Percentiles rank a stretch among this genome's conserved stretches.
These are phyloP conservation scores for Polyommatus iphigenia DNA, from an alignment of 2,888 invertebrate species.

Conservation along the genomic window DNA sequence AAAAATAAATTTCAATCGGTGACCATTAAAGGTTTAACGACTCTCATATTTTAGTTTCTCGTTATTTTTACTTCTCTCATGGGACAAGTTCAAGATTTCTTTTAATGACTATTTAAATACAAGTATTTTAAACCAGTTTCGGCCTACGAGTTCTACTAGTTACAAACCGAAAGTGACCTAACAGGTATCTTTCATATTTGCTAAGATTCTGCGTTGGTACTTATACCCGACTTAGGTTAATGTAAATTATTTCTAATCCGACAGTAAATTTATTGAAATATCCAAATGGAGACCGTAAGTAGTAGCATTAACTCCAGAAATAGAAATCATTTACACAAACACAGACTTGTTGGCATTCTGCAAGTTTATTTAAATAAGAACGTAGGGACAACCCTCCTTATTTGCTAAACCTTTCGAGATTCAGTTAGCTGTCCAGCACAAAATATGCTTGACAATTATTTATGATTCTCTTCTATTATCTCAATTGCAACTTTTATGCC, in stretches of 20 bases:
- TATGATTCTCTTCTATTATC: neutral
- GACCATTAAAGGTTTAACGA: neutral
- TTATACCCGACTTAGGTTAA: neutral
- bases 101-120: conserved; percentile 22
- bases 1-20: conserved; percentile 1
- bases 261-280: conserved; percentile 6
- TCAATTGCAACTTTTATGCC: neutral
- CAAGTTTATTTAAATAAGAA: conserved; percentile 12
- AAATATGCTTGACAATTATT: neutral
- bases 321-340: conserved; percentile 15
- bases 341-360: conserved; percentile 14
- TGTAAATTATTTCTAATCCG: neutral
- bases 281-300: conserved; percentile 2
- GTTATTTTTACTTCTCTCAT: conserved; percentile 13
- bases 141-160: neutral
- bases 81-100: conserved; percentile 25
- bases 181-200: neutral
- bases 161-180: neutral
- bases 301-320: conserved; percentile 10
- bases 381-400: neutral
- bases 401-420: neutral
- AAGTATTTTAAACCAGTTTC: conserved; percentile 19
- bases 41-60: conserved; percentile 13
- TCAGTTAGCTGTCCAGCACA: neutral
- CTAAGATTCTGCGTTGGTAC: neutral